Conservation (phyloP, 2,888 invertebrate species). For the Tubulanus polymorphus region DNA sequence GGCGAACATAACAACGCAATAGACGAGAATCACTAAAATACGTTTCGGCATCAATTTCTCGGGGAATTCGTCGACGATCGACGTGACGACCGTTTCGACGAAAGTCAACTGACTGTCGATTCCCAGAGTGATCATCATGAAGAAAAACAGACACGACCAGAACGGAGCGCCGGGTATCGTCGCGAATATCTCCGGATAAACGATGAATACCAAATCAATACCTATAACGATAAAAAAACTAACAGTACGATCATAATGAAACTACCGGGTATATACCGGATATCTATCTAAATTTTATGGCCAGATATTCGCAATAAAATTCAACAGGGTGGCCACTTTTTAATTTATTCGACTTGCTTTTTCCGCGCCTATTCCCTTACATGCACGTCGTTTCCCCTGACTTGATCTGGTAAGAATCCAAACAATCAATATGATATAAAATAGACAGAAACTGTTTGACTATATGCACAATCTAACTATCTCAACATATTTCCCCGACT, state of each 20-base stretch:
- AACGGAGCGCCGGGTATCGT: slow-evolving; percentile 32
- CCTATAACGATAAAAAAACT: slow-evolving; percentile 21
- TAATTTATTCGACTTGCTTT: no score
- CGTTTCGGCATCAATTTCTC: slow-evolving; percentile 49
- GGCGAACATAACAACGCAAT: slow-evolving; percentile 41
- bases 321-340: no score
- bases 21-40: slow-evolving; percentile 31
- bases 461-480: no score
- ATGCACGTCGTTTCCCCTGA: no score
- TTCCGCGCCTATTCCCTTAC: no score
- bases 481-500: no score
- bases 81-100: slow-evolving; percentile 51
- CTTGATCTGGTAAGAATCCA: no score
- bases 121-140: slow-evolving; percentile 39
- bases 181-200: slow-evolving; percentile 38
- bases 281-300: no score
- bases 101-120: slow-evolving; percentile 51
- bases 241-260: background rate
- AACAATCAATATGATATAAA: no score
- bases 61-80: slow-evolving; percentile 49
- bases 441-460: no score
- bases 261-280: no score
- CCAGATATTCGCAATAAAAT: no score
- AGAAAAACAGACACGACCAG: slow-evolving; percentile 40
- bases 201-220: slow-evolving; percentile 38